These are phyloP conservation scores for Halocynthia aurantium DNA, from an alignment of 23 tunicate species.

Conservation along the genomic window DNA sequence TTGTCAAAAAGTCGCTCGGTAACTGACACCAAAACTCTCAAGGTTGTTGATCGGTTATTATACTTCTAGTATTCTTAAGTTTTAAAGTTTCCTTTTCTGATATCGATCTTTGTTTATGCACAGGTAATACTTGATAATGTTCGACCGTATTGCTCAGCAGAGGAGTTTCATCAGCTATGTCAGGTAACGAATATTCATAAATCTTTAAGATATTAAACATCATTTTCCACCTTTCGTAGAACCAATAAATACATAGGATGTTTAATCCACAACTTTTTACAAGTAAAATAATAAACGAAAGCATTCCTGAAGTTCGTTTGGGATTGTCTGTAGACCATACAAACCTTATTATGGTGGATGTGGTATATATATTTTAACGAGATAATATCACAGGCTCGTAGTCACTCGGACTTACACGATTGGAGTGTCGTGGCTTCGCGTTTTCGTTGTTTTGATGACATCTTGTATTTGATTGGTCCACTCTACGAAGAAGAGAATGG, in stretches of 20 bases:
- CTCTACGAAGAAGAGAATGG: background rate
- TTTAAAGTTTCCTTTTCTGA: background rate
- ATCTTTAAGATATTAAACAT: too few species aligned
- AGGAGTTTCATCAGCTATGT: background rate
- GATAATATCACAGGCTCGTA: background rate
- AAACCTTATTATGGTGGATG: background rate
- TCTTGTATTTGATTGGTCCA: conserved; percentile 4
- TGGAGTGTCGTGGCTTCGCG: background rate
- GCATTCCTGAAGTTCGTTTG: too few species aligned
- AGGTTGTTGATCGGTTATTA: too few species aligned
- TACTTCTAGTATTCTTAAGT: background rate
- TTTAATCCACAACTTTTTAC: too few species aligned
- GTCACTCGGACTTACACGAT: background rate
- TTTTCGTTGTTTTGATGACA: conserved; percentile 11
- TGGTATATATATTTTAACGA: background rate
- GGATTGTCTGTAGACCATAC: too few species aligned
- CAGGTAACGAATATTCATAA: too few species aligned
- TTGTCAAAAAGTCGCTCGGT: conserved; percentile 1
- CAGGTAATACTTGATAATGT: conserved; percentile 1
- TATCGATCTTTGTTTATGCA: background rate
- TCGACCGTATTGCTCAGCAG: conserved; percentile 9
- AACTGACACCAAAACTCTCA: background rate
- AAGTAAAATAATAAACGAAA: too few species aligned
- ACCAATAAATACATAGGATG: too few species aligned
- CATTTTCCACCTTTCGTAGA: too few species aligned